These are phyloP conservation scores for Eilema depressum DNA, from an alignment of 2,888 invertebrate genomes.

Conservation along the genomic window DNA sequence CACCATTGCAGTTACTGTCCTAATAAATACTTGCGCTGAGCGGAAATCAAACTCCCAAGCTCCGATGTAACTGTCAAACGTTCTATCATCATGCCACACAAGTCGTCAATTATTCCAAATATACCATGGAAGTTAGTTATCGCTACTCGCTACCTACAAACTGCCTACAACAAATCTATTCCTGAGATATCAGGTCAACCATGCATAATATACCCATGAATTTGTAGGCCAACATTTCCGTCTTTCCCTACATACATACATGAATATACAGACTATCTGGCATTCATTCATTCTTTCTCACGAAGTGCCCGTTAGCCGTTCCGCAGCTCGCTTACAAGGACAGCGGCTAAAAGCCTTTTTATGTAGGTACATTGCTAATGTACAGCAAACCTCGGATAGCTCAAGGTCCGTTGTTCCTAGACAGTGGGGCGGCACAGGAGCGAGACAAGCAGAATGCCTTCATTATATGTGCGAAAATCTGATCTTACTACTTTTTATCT, in stretches of 20 bases:
- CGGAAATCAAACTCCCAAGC: too few species aligned
- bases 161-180: neutral
- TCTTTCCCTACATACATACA: neutral
- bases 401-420: constrained; percentile 9
- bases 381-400: neutral
- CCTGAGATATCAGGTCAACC: neutral
- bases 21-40: too few species aligned
- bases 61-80: neutral
- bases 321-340: constrained; percentile 25
- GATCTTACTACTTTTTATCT: too few species aligned
- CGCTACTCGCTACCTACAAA: neutral
- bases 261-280: neutral
- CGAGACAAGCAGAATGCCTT: too few species aligned
- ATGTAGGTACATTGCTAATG: constrained; percentile 1
- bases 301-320: constrained; percentile 27
- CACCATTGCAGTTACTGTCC: too few species aligned
- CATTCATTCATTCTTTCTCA: constrained; percentile 22
- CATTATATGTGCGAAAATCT: too few species aligned
- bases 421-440: neutral
- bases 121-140: neutral
- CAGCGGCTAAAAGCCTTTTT: constrained; percentile 20
- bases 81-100: too few species aligned
- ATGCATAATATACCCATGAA: constrained; percentile 3
- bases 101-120: neutral
- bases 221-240: neutral